Evolutionary conservation across 2,797 vertebrate genomes (phyloP), one percentile per base, ranked within the genome.

Genomic region (Eulemur mongoz): DNA sequence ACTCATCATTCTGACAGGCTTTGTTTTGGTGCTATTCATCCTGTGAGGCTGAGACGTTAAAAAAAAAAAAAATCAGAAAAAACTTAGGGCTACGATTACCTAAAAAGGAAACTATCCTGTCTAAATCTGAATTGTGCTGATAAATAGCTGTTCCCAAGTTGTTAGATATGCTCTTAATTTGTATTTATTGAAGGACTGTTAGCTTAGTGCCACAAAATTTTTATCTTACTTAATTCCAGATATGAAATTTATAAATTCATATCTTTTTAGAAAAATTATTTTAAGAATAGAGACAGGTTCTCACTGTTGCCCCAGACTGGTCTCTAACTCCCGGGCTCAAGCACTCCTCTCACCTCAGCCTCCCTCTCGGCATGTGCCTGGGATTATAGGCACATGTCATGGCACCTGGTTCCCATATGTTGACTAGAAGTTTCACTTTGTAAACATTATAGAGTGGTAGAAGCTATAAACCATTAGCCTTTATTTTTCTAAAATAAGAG

Each of bases 121-220:
- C 59, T 69, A 88, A 32, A 57, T 89, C 27, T 84, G 63, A 69
- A 63, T 0, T 67, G 18, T 45, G 59, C 27, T 84, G 25, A 59
- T 78, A 72, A 81, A 17, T 79, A 48, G 22, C 1, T 83, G 7
- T 85, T 82, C 17, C 43, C 40, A 89, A 61, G 10, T 90, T 85
- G 54, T 84, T 91, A 72, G 78, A 76, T 88, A 73, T 54, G 35
- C 18, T 91, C 54, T 89, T 91, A 78, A 61, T 78, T 83, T 93
- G 57, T 90, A 75, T 83, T 96, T 82, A 89, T 93, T 96, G 38
- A 92, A 96, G 78, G 35, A 93, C 59, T 65, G 10, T 75, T 63
- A 80, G 17, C 61, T 96, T 57, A 48, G 4, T 85, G 59, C 7
- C 65, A 69, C 54, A 48, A 78, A 65, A 45, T 35, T 97, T 43